Evolutionary conservation across 2,888 invertebrate genomes (phyloP), one percentile per base, ranked within the genome.

Genomic region (Amitus sp.): DNA sequence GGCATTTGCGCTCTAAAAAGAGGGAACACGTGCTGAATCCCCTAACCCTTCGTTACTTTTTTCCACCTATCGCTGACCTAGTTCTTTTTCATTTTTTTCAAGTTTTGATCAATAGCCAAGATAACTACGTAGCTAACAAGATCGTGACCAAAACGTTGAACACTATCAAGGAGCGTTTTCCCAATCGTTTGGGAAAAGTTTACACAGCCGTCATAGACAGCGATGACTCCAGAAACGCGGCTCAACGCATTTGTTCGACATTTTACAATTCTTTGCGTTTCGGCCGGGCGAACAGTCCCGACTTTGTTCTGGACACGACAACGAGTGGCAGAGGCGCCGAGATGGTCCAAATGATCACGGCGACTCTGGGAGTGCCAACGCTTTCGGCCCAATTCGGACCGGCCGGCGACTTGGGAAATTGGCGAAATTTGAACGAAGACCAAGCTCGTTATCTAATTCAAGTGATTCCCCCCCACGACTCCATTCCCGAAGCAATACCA

Each of bases 301-400:
- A 94, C 80, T 83, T 95, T 10, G 87, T 95, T 4, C 83, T 95
- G 65, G 95, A 95, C 80, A 89, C 91, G 15, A 95, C 95, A 0
- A 90, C 90, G 83, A 88, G 90, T 2, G 94, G 94, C 2, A 85
- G 90, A 27, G 89, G 91, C 12, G 93, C 94, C 0, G 95, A 95
- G 83, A 91, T 92, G 0, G 91, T 94, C 2, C 94, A 94, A 81
- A 90, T 93, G 0, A 91, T 95, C 77, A 90, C 92, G 2, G 87
- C 90, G 13, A 91, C 93, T 1, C 79, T 95, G 53, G 91, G 88
- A 0, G 76, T 95, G 66, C 95, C 95, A 0, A 95, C 95, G 1
- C 86, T 95, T 42, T 91, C 92, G 57, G 91, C 91, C 0, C 93
- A 94, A 5, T 95, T 91, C 75, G 95, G 95, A 0, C 93, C 94